phyloP scores from a whole-genome alignment of 2,797 vertebrate genomes.

The Anomalospiza imberbis region DNA sequence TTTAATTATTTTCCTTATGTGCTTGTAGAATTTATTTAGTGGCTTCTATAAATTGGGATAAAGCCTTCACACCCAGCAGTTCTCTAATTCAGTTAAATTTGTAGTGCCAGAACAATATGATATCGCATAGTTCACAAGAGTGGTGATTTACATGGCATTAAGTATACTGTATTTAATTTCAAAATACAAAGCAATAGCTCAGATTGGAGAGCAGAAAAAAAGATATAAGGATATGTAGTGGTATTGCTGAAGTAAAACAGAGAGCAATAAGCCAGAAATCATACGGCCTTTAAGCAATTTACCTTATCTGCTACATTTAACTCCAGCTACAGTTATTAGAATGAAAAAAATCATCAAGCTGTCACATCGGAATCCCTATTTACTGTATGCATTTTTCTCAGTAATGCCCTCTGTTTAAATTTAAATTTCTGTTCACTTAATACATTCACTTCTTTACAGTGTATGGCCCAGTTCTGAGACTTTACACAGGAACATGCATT shows the following conservation, averaged over 20 bases:
- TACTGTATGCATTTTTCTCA: background rate
- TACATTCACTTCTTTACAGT: background rate
- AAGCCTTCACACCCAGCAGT: background rate
- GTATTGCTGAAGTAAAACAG: background rate
- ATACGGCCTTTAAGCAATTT: background rate
- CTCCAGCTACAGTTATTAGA: background rate
- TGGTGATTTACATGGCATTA: background rate
- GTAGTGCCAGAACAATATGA: background rate
- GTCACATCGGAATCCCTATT: background rate
- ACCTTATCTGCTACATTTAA: conserved; percentile 3
- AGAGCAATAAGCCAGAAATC: background rate
- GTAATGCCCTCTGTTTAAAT: background rate
- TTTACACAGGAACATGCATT: background rate
- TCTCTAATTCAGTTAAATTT: background rate
- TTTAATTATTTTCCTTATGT: background rate
- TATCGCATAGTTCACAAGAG: background rate
- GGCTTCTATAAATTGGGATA: background rate
- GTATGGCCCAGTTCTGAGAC: background rate
- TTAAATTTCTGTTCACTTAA: background rate
- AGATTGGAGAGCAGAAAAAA: background rate
- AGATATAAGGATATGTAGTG: background rate
- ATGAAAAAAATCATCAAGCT: background rate
- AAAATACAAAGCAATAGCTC: background rate
- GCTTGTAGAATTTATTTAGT: background rate
- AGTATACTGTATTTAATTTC: background rate